Evolutionary conservation across 2,888 invertebrate species (phyloP), one percentile per base, ranked within the genome.

Genomic region (Clostera curtula): DNA sequence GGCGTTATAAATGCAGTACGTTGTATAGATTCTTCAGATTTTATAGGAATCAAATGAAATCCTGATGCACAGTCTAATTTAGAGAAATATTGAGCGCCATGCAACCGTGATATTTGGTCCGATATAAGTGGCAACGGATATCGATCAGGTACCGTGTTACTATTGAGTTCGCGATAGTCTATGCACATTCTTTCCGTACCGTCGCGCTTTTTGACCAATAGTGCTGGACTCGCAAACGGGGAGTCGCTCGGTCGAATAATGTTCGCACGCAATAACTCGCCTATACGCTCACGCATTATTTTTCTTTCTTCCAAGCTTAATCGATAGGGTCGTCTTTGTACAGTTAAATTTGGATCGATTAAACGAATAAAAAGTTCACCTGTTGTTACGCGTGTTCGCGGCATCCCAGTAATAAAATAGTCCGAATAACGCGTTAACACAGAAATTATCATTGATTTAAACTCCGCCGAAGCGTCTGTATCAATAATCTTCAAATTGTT

Each of bases 171-270:
- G 1, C 29, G 14, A 14, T 25, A 27, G 9, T 27, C 27, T 4
- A 27, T 6, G 6, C 9, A 10, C 27, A 27, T 27, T 8, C 27
- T 15, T 12, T 27, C 27, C 2, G 12, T 3, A 1, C 27, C 27
- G 9, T 27, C 21, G 6, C 20, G 20, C 12, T 29, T 29, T 6
- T 29, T 25, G 1, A 29, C 25, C 3, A 29, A 2, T 1, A 29
- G 2, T 8, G 24, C 24, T 2, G 30, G 30, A 4, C 13, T 13
- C 11, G 25, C 17, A 18, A 30, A 30, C 1, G 25, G 25, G 3
- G 30, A 30, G 11, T 11, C 25, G 14, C 30, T 25, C 2, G 11
- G 12, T 6, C 27, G 17, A 9, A 31, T 31, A 4, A 31, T 24
- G 13, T 9, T 8, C 8, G 19, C 19, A 1, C 6, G 5, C 10